These are phyloP conservation scores for Peucedramus taeniatus DNA, from an alignment of 2,113 vertebrate genomes.

Conservation along the genomic window DNA sequence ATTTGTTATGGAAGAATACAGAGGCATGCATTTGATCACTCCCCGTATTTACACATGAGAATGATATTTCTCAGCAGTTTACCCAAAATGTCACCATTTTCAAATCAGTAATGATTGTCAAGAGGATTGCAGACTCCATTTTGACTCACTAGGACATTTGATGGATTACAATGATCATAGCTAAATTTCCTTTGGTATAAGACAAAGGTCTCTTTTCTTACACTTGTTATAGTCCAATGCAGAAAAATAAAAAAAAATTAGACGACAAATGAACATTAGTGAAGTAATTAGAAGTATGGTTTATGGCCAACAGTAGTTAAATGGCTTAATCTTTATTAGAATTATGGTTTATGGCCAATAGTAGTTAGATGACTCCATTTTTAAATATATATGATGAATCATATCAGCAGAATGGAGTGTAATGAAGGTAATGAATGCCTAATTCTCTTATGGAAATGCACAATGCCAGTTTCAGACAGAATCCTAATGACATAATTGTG, in stretches of 20 bases:
- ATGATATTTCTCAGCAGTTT: neutral
- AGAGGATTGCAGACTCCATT: neutral
- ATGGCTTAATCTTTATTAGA: constrained; percentile 18
- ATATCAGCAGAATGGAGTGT: neutral
- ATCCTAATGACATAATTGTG: neutral
- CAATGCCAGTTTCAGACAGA: neutral
- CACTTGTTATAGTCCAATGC: neutral
- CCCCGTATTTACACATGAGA: neutral
- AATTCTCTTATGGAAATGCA: constrained; percentile 5
- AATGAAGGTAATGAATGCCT: constrained; percentile 11
- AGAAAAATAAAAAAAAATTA: constrained; percentile 5
- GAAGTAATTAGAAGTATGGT: constrained; percentile 25
- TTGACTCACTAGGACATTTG: neutral
- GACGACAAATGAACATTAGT: neutral
- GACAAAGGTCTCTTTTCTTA: neutral
- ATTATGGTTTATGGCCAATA: neutral
- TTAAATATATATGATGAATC: constrained; percentile 32
- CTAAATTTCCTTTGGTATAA: neutral
- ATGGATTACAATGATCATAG: neutral
- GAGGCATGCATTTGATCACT: neutral
- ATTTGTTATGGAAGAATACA: neutral
- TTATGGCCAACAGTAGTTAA: constrained; percentile 22
- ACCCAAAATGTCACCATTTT: neutral
- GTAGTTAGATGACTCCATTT: neutral
- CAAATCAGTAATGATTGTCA: neutral